phyloP scores from a whole-genome alignment of 2,888 invertebrate species.

The Abrostola triplasia region DNA sequence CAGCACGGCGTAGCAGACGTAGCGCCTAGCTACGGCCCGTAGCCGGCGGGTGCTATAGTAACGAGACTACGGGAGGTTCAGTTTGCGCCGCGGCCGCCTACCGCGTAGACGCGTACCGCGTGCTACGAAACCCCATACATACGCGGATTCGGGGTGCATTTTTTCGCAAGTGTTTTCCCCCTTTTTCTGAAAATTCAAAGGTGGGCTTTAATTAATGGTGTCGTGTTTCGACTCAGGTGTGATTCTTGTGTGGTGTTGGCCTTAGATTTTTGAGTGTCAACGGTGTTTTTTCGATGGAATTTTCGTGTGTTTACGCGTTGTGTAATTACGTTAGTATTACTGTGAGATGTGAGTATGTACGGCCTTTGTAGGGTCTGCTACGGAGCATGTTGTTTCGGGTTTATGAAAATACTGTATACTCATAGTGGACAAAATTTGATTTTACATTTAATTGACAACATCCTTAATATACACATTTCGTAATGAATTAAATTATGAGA shows the following conservation, averaged over 20 bases:
- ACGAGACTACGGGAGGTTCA: conserved; percentile 68
- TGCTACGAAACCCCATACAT: conserved; percentile 61
- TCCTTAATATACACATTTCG: conserved; percentile 5
- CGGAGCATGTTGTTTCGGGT: conserved; percentile 32
- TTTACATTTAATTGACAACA: background rate
- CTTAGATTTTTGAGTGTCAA: conserved; percentile 59
- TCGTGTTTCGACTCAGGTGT: conserved; percentile 64
- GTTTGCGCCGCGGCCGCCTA: conserved; percentile 75
- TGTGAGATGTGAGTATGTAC: conserved; percentile 52
- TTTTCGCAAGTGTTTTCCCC: conserved; percentile 56
- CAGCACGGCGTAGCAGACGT: conserved; percentile 59
- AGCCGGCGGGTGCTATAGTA: conserved; percentile 84
- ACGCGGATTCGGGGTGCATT: conserved; percentile 42
- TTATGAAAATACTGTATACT: conserved; percentile 38
- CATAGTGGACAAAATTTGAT: conserved; percentile 9
- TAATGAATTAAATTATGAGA: background rate
- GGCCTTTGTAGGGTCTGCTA: conserved; percentile 31
- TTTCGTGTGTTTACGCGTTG: conserved; percentile 56
- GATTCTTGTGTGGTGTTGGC: conserved; percentile 55
- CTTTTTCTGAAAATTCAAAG: conserved; percentile 62
- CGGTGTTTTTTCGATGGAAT: conserved; percentile 50
- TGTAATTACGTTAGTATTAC: conserved; percentile 56
- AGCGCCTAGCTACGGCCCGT: conserved; percentile 75
- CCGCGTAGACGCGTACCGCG: conserved; percentile 77
- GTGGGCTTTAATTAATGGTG: conserved; percentile 77